Evolutionary conservation across 2,113 vertebrate genomes (phyloP).

Genomic region (Poecilia latipinna): DNA sequence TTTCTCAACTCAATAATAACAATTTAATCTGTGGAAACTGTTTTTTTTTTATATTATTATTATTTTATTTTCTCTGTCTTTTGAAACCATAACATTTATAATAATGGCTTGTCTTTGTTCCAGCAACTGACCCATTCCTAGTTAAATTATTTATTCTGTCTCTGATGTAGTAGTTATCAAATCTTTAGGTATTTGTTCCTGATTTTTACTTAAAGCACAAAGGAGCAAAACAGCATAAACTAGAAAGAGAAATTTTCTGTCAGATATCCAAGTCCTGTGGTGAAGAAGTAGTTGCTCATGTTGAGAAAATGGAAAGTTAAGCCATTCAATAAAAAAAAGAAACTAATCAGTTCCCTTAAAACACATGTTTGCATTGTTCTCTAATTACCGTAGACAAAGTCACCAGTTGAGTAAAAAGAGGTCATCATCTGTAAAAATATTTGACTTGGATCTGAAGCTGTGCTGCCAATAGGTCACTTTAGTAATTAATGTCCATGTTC

Average conservation of each 20-base stretch:
- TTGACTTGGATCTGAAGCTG: constrained; percentile 32
- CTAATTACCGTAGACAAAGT: not conserved
- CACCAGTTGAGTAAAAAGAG: not conserved
- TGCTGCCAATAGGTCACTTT: constrained; percentile 51
- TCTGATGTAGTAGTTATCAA: not conserved
- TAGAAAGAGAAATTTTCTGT: not conserved
- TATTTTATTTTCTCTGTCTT: too few relatives aligned
- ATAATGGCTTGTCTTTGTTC: too few relatives aligned
- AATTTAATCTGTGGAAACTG: too few relatives aligned
- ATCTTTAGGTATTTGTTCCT: not conserved
- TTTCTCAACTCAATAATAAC: too few relatives aligned
- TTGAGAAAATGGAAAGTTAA: not conserved
- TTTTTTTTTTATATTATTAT: too few relatives aligned
- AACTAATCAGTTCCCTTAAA: not conserved
- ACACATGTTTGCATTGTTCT: constrained; percentile 8
- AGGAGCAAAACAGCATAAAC: too few relatives aligned
- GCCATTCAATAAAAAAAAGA: constrained; percentile 6
- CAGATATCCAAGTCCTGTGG: not conserved
- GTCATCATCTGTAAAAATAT: constrained; percentile 39
- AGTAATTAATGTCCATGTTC: constrained; percentile 60
- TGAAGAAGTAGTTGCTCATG: not conserved
- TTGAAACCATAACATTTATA: too few relatives aligned
- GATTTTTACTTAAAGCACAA: too few relatives aligned
- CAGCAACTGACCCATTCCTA: too few relatives aligned
- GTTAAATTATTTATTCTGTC: too few relatives aligned